A percentile compares a stretch with the other conserved stretches of the same genome.
Conservation (phyloP, 2,888 invertebrate species). For the Drosophila ustulata region DNA sequence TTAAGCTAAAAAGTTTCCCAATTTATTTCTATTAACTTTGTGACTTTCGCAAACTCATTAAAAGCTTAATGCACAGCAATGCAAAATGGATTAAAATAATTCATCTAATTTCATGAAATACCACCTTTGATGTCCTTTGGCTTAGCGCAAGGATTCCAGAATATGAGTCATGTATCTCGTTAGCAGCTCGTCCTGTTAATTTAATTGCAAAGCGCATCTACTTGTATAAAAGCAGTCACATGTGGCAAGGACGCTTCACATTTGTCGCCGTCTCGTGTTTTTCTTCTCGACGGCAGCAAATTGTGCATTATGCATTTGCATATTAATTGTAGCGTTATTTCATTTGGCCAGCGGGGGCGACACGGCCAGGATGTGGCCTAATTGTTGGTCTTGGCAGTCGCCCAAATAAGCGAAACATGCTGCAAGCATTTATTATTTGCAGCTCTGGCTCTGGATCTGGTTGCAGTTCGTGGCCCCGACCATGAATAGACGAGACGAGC, state of each 20-base stretch:
- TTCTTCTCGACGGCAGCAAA: constrained; percentile 29
- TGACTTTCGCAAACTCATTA: not conserved
- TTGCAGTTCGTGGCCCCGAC: constrained; percentile 38
- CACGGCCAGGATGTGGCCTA: constrained; percentile 25
- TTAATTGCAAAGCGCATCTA: constrained; percentile 18
- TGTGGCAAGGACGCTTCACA: constrained; percentile 30
- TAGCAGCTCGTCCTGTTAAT: constrained; percentile 22
- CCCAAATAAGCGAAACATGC: constrained; percentile 16
- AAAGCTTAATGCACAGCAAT: not conserved
- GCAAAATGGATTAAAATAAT: not conserved
- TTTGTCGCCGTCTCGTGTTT: constrained; percentile 18
- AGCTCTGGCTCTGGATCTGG: constrained; percentile 12
- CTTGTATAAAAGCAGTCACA: not conserved
- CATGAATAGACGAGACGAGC: constrained; percentile 28
- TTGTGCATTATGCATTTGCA: constrained; percentile 51
- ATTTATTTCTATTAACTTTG: constrained; percentile 1
- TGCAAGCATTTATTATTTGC: constrained; percentile 48
- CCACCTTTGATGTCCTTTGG: not conserved
- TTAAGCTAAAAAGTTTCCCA: not conserved
- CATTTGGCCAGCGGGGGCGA: constrained; percentile 31
- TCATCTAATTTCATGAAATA: not conserved
- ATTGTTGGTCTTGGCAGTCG: constrained; percentile 23
- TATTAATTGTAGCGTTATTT: constrained; percentile 42
- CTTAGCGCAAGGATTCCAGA: not conserved
- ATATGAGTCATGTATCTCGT: constrained; percentile 14